These are phyloP conservation scores for Galerucella nymphaeae DNA, from an alignment of 2,888 invertebrate species.

Conservation along the genomic window DNA sequence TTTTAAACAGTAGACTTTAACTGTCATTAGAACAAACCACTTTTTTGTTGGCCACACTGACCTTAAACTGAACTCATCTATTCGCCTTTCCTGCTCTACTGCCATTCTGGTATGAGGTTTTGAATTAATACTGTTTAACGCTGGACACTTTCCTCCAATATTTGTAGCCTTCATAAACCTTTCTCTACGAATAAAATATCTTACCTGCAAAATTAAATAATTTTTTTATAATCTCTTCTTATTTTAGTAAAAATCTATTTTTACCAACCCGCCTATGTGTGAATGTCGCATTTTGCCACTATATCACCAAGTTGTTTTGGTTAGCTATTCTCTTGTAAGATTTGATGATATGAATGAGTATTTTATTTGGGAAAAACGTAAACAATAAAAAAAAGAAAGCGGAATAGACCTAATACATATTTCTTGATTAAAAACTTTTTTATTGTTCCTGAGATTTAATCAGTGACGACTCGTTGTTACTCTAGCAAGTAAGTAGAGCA, in stretches of 20 bases:
- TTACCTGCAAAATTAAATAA: too few species aligned
- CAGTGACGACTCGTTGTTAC: background rate
- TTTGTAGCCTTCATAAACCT: too few species aligned
- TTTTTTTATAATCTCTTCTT: background rate
- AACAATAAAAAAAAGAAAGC: slow-evolving; percentile 14
- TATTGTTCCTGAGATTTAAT: background rate
- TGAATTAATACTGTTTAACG: too few species aligned
- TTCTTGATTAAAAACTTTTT: slow-evolving; percentile 16
- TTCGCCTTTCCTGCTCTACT: too few species aligned
- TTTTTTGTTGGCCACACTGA: too few species aligned
- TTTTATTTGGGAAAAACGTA: slow-evolving; percentile 2
- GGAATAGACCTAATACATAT: slow-evolving; percentile 8
- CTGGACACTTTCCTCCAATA: too few species aligned
- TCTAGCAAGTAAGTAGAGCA: background rate
- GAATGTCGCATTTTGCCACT: background rate
- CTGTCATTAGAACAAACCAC: too few species aligned
- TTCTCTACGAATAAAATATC: too few species aligned
- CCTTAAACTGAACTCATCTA: too few species aligned
- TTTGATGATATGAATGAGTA: slow-evolving; percentile 13
- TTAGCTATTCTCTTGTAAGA: slow-evolving; percentile 10
- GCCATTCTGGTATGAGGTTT: too few species aligned
- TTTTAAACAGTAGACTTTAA: too few species aligned
- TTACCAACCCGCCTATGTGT: slow-evolving; percentile 1
- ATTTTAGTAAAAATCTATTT: background rate
- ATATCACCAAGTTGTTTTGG: slow-evolving; percentile 1